Percentiles rank a stretch among this genome's conserved stretches.
Evolutionary conservation across 2,797 vertebrate genomes (phyloP).

Genomic region (Molossus alvarezi): DNA sequence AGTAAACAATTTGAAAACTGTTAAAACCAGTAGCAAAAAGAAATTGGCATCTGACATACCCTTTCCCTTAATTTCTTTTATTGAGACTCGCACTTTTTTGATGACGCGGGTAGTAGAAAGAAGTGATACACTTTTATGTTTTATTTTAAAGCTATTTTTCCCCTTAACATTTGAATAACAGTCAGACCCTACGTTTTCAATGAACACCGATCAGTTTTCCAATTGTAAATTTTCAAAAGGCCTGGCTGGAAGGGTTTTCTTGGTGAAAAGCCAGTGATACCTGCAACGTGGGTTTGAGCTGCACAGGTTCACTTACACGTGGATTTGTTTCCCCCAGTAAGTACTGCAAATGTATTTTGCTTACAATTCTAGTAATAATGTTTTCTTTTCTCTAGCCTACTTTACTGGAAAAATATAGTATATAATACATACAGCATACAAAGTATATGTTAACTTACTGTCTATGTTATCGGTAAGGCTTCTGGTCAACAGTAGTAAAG

Average conservation of each 20-base stretch:
- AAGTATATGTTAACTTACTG: neutral
- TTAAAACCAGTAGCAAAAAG: constrained; percentile 70
- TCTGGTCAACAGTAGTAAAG: neutral
- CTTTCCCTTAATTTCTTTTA: neutral
- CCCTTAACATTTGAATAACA: neutral
- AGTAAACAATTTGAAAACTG: constrained; percentile 69
- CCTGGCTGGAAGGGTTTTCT: neutral
- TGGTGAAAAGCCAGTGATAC: neutral
- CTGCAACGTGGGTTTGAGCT: neutral
- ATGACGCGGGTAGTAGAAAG: neutral
- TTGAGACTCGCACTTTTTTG: neutral
- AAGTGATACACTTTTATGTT: neutral
- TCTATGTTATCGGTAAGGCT: neutral
- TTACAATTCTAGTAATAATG: neutral
- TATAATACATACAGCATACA: neutral
- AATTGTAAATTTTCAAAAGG: neutral
- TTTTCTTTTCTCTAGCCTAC: neutral
- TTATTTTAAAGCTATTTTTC: neutral
- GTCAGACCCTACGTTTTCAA: neutral
- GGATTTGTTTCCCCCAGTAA: neutral
- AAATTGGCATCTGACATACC: constrained; percentile 3
- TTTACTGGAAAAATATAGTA: neutral
- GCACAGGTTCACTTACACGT: neutral
- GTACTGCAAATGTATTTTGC: neutral
- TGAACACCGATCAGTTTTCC: neutral